Evolutionary conservation across 2,113 vertebrate species (phyloP), one percentile per base, ranked within the genome.

Genomic region (Colinus virginianus): DNA sequence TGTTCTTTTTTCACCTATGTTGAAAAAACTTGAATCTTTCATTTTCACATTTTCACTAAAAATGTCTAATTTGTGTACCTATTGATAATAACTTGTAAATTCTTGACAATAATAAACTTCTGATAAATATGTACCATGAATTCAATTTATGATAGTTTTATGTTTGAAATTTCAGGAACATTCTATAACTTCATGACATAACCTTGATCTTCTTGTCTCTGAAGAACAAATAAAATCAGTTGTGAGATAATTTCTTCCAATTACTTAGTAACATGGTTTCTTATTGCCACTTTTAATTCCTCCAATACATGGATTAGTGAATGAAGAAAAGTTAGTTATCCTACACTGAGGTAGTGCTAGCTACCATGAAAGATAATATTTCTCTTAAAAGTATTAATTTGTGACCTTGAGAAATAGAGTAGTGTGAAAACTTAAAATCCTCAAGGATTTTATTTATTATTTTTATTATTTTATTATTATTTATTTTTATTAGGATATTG

Each of bases 291-390:
- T n/a, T 78, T 78, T 93, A 88, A 48, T 84, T 91, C 6, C 26
- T 74, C 9, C 13, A 82, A 9, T 63, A 51, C 48, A 8, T 8
- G 23, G 30, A 67, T 58, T 5, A 82, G 59, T 15, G 1, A 69
- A 64, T 64, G 64, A 18, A 82, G 51, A 88, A 90, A 86, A 3
- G 18, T 70, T 81, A 20, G 32, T 38, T 85, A 45, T 87, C 43
- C 30, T 77, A 78, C 80, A 78, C 77, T 75, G 87, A 78, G 13
- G 5, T 61, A 70, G 45, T 42, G 55, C 3, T 13, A 70, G 48
- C 58, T 7, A 12, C 32, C 38, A 42, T 59, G 80, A 92, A 90
- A 67, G 23, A 69, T 22, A 67, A 5, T 59, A 92, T 84, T 95
- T 74, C 45, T 21, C n/a, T 88, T 69, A 62, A 71, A 30, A 36